Percentiles rank a stretch among this genome's conserved stretches.
Evolutionary conservation across 1,140 invertebrate species (phyloP).

Genomic region (Drosophila nasuta): DNA sequence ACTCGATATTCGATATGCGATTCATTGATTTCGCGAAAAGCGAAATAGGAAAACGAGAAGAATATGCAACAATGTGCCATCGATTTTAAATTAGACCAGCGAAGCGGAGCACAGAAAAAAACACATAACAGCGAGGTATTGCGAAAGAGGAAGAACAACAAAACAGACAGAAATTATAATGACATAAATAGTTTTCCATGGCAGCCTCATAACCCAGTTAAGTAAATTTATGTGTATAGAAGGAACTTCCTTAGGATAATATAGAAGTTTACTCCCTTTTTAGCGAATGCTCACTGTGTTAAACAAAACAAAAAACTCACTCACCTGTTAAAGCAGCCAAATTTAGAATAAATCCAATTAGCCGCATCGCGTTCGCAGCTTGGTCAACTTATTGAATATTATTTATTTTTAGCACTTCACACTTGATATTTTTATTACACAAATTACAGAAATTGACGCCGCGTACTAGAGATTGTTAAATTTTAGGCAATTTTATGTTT

Average conservation of each 20-base stretch:
- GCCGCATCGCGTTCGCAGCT: slow-evolving; percentile 47
- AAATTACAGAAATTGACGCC: background rate
- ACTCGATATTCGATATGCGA: background rate
- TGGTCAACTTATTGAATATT: slow-evolving; percentile 30
- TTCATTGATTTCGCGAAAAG: slow-evolving; percentile 45
- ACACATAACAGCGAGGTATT: slow-evolving; percentile 41
- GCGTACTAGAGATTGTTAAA: background rate
- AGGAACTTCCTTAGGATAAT: too few species aligned
- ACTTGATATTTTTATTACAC: background rate
- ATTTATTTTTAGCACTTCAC: slow-evolving; percentile 1
- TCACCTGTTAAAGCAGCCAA: slow-evolving; percentile 77
- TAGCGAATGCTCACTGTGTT: background rate
- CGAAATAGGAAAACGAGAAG: slow-evolving; percentile 11
- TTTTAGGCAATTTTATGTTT: background rate
- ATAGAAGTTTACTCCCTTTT: background rate
- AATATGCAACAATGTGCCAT: slow-evolving; percentile 75
- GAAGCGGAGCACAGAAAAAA: slow-evolving; percentile 56
- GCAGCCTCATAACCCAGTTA: background rate
- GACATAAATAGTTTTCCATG: slow-evolving; percentile 25
- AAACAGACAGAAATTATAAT: slow-evolving; percentile 12
- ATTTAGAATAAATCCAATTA: slow-evolving; percentile 78
- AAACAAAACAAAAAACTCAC: slow-evolving; percentile 25
- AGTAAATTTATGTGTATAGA: background rate
- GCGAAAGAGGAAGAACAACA: slow-evolving; percentile 27
- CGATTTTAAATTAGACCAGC: slow-evolving; percentile 74